These are phyloP conservation scores for Apomyelois bistriatella DNA, from an alignment of 2,888 invertebrate species.

Conservation along the genomic window DNA sequence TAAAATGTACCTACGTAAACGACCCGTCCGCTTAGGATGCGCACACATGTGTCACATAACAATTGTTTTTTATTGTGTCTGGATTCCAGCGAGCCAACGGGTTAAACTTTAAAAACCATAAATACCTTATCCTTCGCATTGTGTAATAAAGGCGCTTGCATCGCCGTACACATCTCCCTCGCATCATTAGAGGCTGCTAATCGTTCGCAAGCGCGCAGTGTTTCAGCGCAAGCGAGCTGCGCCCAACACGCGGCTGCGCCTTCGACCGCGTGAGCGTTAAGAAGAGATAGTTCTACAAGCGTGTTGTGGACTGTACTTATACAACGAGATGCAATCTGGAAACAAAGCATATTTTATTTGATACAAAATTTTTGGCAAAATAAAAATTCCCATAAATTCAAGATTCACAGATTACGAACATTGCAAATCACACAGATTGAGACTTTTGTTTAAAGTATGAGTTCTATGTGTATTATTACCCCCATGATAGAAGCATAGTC, in stretches of 20 bases:
- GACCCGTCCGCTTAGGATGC: no score
- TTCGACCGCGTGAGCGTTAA: conserved; percentile 88
- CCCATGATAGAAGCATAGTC: no score
- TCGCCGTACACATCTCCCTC: conserved; percentile 86
- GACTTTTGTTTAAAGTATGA: no score
- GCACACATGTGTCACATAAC: no score
- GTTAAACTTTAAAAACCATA: not conserved
- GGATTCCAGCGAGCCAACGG: no score
- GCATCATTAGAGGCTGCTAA: conserved; percentile 82
- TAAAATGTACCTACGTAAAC: no score
- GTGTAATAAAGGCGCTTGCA: conserved; percentile 90
- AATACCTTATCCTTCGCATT: conserved; percentile 86
- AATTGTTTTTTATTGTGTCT: no score
- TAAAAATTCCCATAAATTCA: no score
- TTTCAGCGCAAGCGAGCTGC: conserved; percentile 93
- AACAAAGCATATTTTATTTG: conserved; percentile 7
- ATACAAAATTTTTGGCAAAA: not conserved
- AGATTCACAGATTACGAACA: no score
- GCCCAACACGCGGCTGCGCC: conserved; percentile 96
- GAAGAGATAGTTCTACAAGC: conserved; percentile 88
- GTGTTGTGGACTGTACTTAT: conserved; percentile 95
- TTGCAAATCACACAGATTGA: no score
- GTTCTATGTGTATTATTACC: no score
- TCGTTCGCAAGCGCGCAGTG: conserved; percentile 88
- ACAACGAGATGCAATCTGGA: conserved; percentile 91